These are phyloP conservation scores for Liolophura sinensis DNA, from an alignment of 1,140 invertebrate genomes.

Conservation along the genomic window DNA sequence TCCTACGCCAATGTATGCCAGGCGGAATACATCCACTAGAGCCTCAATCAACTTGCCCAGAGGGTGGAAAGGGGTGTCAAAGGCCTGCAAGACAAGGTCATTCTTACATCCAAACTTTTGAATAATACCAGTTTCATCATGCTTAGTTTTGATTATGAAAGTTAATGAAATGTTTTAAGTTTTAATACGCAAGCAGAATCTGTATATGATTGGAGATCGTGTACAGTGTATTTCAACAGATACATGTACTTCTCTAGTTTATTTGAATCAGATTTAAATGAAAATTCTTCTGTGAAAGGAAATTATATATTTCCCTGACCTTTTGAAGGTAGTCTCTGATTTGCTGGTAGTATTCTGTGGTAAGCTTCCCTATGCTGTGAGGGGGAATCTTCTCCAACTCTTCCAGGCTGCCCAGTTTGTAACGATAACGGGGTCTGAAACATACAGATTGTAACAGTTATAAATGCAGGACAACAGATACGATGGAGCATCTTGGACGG, in stretches of 20 bases:
- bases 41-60: slow-evolving; percentile 72
- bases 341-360: slow-evolving; percentile 65
- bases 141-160: too few species aligned
- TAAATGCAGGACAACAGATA: slow-evolving; percentile 1
- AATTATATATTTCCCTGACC: too few species aligned
- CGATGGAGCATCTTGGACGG: not conserved
- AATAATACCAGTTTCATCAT: too few species aligned
- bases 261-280: too few species aligned
- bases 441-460: not conserved
- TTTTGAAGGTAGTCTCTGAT: slow-evolving; percentile 71
- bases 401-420: slow-evolving; percentile 60
- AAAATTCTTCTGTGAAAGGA: too few species aligned
- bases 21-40: slow-evolving; percentile 75
- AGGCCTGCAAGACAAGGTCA: slow-evolving; percentile 64
- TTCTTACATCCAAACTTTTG: too few species aligned
- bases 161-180: too few species aligned
- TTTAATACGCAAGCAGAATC: too few species aligned
- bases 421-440: not conserved
- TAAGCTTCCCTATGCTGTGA: slow-evolving; percentile 68
- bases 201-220: too few species aligned
- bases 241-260: too few species aligned
- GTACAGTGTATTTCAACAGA: too few species aligned
- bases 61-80: slow-evolving; percentile 74
- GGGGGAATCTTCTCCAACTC: slow-evolving; percentile 74
- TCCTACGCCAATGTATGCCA: slow-evolving; percentile 77